Conservation (phyloP, 92 coral and sea anemone species). For the Palythoa caribaeorum region DNA sequence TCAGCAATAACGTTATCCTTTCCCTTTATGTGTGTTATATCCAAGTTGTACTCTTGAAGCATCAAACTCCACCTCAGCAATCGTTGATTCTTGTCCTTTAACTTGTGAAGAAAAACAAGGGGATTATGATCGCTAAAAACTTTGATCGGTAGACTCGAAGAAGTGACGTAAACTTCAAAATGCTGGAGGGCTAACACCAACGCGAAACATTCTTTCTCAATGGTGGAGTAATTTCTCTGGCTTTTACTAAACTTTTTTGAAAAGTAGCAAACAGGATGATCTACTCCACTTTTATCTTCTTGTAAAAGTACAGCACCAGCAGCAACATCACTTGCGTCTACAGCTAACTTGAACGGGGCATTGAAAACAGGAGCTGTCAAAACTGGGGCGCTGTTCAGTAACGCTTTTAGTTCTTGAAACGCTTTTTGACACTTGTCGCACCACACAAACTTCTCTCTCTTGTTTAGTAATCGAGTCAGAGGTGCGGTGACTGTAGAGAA, state of each 20-base stretch:
- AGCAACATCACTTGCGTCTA: conserved; percentile 66
- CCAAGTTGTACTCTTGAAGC: too few species aligned
- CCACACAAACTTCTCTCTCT: conserved; percentile 58
- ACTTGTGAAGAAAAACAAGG: conserved; percentile 59
- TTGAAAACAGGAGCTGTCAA: conserved; percentile 61
- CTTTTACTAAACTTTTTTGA: conserved; percentile 24
- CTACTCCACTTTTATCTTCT: conserved; percentile 49
- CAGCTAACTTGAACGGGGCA: conserved; percentile 59
- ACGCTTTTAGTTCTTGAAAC: conserved; percentile 61
- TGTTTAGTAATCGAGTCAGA: conserved; percentile 52
- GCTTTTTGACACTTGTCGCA: conserved; percentile 58
- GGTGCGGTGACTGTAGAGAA: conserved; percentile 62
- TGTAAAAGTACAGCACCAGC: conserved; percentile 65
- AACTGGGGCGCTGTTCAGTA: conserved; percentile 64
- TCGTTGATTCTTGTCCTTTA: conserved; percentile 60
- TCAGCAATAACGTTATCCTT: too few species aligned
- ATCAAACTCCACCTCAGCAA: neutral
- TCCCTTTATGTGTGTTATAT: too few species aligned
- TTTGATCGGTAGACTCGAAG: conserved; percentile 10
- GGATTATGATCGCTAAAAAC: conserved; percentile 59
- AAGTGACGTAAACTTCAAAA: conserved; percentile 57
- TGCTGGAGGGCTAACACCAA: conserved; percentile 59
- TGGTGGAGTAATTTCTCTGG: conserved; percentile 34
- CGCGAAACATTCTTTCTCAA: conserved; percentile 63
- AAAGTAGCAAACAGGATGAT: conserved; percentile 50